Conservation (phyloP, 2,797 vertebrate species). For the Pantherophis alleghaniensis region DNA sequence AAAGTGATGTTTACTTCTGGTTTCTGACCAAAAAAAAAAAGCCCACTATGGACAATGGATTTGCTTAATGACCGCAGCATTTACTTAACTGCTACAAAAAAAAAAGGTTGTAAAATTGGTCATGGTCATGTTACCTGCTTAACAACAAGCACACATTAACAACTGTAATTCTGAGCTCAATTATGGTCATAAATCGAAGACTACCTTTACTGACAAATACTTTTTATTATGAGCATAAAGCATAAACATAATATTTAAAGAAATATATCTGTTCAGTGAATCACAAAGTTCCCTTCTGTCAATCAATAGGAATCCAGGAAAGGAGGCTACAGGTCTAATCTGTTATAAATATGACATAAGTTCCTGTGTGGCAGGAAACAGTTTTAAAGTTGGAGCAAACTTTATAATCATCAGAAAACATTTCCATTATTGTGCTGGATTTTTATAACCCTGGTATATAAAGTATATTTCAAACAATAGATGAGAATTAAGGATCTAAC, state of each 20-base stretch:
- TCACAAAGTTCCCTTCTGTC: background rate
- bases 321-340: background rate
- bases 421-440: background rate
- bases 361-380: background rate
- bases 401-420: background rate
- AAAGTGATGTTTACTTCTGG: too few species aligned
- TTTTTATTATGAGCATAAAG: background rate
- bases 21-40: too few species aligned
- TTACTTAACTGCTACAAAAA: too few species aligned
- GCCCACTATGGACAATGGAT: too few species aligned
- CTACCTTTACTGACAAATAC: background rate
- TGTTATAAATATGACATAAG: background rate
- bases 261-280: background rate
- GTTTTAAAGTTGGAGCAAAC: background rate
- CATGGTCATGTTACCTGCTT: background rate
- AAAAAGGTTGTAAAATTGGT: too few species aligned
- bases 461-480: background rate
- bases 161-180: background rate
- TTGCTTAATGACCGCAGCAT: too few species aligned
- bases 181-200: background rate
- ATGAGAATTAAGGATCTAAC: background rate
- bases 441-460: background rate
- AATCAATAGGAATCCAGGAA: background rate
- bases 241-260: background rate
- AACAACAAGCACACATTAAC: background rate